These are phyloP conservation scores for Drosophila pandora DNA, from an alignment of 1,140 invertebrate genomes.

Conservation along the genomic window DNA sequence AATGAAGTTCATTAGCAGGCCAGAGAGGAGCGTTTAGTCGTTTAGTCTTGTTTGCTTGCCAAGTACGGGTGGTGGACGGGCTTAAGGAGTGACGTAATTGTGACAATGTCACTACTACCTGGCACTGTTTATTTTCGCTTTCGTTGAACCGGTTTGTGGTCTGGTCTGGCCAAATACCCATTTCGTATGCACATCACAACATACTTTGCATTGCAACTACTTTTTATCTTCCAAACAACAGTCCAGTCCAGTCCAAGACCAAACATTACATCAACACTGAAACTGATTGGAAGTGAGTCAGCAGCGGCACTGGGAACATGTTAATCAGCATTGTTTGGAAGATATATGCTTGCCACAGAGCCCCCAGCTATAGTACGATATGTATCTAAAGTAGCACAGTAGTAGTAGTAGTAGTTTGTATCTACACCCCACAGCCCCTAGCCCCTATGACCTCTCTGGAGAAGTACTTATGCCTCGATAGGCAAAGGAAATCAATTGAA, in stretches of 20 bases:
- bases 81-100: constrained; percentile 33
- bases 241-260: too few species aligned
- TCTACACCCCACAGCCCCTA: too few species aligned
- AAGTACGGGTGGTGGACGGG: too few species aligned
- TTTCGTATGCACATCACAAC: constrained; percentile 14
- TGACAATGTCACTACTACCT: constrained; percentile 26
- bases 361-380: too few species aligned
- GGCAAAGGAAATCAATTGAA: constrained; percentile 48
- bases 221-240: constrained; percentile 1
- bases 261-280: constrained; percentile 34
- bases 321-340: constrained; percentile 45
- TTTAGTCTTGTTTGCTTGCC: constrained; percentile 24
- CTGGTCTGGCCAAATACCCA: background rate
- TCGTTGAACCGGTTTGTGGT: constrained; percentile 40
- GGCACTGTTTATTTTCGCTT: constrained; percentile 41
- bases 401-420: too few species aligned
- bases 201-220: constrained; percentile 25
- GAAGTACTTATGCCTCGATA: background rate
- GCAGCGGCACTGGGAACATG: constrained; percentile 37
- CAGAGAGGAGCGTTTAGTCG: constrained; percentile 14
- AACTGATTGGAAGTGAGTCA: constrained; percentile 48
- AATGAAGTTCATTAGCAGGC: constrained; percentile 47
- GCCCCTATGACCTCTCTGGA: constrained; percentile 18
- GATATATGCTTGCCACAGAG: background rate
- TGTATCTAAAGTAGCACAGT: too few species aligned